Evolutionary conservation across 2,113 vertebrate species (phyloP).

Genomic region (Pseudolaguvia tuberculata): DNA sequence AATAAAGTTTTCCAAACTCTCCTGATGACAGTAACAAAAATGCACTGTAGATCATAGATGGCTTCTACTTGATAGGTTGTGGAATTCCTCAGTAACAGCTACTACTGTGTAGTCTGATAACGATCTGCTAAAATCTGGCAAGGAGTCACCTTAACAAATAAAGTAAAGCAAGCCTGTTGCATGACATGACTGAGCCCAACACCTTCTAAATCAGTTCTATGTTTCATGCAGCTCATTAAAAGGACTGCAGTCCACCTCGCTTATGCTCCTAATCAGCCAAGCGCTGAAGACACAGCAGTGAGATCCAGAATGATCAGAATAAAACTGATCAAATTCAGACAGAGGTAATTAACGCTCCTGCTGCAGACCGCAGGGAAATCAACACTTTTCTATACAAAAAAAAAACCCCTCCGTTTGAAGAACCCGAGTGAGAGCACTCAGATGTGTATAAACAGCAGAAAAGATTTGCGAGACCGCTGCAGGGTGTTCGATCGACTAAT

Average conservation of each 20-base stretch:
- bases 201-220: slow-evolving; percentile 29
- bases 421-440: neutral
- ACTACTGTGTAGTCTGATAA: neutral
- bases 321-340: slow-evolving; percentile 32
- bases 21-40: neutral
- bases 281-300: neutral
- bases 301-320: slow-evolving; percentile 24
- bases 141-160: slow-evolving; percentile 39
- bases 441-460: neutral
- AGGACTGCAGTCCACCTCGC: slow-evolving; percentile 31
- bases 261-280: slow-evolving; percentile 40
- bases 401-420: neutral
- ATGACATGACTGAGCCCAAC: slow-evolving; percentile 27
- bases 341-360: slow-evolving; percentile 45
- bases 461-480: slow-evolving; percentile 1
- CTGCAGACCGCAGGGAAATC: slow-evolving; percentile 41
- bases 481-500: slow-evolving; percentile 9
- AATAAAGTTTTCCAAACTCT: neutral
- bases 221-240: slow-evolving; percentile 46
- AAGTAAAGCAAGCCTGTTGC: slow-evolving; percentile 25
- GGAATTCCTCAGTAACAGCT: neutral
- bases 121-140: neutral
- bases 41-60: neutral
- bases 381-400: slow-evolving; percentile 11
- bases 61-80: neutral